Conservation (phyloP, 2,113 vertebrate species). For the Merops nubicus region DNA sequence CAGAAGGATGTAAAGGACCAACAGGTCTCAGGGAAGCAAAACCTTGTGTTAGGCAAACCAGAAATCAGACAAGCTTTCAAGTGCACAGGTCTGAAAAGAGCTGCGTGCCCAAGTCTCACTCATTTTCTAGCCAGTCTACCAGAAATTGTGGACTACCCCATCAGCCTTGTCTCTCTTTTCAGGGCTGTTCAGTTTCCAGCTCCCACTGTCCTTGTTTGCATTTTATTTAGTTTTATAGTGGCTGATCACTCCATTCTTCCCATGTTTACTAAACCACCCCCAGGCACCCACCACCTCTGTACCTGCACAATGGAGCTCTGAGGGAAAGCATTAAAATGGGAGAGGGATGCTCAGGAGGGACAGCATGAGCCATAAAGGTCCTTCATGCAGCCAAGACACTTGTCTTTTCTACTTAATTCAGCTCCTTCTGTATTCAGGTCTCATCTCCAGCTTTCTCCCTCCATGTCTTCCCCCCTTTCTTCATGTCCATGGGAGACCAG, state of each 20-base stretch:
- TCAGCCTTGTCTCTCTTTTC: neutral
- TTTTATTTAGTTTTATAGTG: neutral
- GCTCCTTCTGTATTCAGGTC: neutral
- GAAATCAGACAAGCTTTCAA: neutral
- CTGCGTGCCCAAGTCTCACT: rapidly evolving
- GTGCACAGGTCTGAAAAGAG: neutral
- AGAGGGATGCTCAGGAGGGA: neutral
- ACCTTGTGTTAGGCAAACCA: neutral
- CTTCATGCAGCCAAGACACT: neutral
- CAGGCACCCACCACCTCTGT: neutral
- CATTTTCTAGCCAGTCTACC: neutral
- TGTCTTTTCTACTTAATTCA: neutral
- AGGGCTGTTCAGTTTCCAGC: neutral
- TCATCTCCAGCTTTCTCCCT: neutral
- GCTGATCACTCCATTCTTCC: neutral
- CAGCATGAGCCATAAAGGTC: rapidly evolving
- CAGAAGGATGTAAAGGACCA: neutral
- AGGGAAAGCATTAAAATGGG: neutral
- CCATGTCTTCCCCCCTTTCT: neutral
- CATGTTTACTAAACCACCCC: neutral
- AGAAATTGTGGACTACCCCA: neutral
- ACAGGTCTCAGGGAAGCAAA: neutral
- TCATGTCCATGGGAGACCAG: neutral
- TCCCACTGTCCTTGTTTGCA: neutral
- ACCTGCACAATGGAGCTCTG: neutral